These are phyloP conservation scores for Xylocopa sonorina DNA, from an alignment of 1,140 invertebrate species.

Conservation along the genomic window DNA sequence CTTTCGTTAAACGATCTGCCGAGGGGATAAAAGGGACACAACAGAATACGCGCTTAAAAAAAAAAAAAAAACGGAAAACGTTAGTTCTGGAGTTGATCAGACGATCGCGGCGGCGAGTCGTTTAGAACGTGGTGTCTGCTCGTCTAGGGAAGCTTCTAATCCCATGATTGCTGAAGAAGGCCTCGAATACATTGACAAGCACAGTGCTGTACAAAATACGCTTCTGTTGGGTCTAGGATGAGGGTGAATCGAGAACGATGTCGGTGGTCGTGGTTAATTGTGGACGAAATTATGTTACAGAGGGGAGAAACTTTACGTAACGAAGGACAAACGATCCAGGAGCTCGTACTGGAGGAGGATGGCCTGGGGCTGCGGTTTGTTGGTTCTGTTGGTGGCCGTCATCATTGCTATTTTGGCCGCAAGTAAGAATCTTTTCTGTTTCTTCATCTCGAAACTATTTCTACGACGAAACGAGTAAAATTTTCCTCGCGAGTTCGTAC, in stretches of 20 bases:
- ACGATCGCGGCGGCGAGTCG: slow-evolving; percentile 10
- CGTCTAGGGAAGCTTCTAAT: slow-evolving; percentile 66
- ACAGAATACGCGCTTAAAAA: background rate
- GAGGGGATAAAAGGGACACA: background rate
- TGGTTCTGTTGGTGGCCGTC: slow-evolving; percentile 84
- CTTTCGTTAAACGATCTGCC: too few species aligned
- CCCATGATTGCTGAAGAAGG: slow-evolving; percentile 56
- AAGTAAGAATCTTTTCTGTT: slow-evolving; percentile 80
- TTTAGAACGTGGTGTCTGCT: slow-evolving; percentile 51
- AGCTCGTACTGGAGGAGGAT: slow-evolving; percentile 86
- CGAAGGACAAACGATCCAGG: slow-evolving; percentile 88
- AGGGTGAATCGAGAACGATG: slow-evolving; percentile 18
- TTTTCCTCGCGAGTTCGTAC: too few species aligned
- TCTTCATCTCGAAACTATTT: background rate
- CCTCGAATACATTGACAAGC: slow-evolving; percentile 54
- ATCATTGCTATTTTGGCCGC: slow-evolving; percentile 88
- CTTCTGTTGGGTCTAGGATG: slow-evolving; percentile 61
- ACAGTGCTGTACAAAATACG: slow-evolving; percentile 64
- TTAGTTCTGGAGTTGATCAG: slow-evolving; percentile 17
- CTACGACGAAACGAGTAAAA: too few species aligned
- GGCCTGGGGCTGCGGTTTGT: slow-evolving; percentile 85
- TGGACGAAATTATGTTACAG: slow-evolving; percentile 82
- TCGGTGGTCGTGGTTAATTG: slow-evolving; percentile 43
- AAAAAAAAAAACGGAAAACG: background rate
- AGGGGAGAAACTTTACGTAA: slow-evolving; percentile 91